A percentile compares a stretch with the other conserved stretches of the same genome.
These are phyloP conservation scores for Holacanthella duospinosa DNA, from an alignment of 2,888 invertebrate genomes.

Conservation along the genomic window DNA sequence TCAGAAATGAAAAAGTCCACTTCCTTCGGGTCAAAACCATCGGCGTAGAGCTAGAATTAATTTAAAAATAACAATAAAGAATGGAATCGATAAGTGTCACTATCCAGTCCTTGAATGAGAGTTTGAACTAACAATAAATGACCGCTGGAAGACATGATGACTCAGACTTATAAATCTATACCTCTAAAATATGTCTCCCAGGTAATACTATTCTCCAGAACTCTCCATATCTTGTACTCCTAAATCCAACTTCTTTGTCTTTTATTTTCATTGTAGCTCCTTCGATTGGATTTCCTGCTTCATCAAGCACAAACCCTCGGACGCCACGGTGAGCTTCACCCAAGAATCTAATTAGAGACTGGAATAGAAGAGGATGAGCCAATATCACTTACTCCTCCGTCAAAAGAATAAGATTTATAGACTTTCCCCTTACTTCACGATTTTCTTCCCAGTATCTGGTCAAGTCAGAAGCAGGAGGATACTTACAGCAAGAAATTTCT, in stretches of 20 bases:
- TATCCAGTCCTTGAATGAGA: too few species aligned
- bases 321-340: constrained; percentile 81
- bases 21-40: constrained; percentile 71
- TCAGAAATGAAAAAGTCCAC: constrained; percentile 77
- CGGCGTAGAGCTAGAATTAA: constrained; percentile 62
- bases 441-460: constrained; percentile 81
- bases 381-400: not conserved
- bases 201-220: constrained; percentile 86
- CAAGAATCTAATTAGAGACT: constrained; percentile 71
- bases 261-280: constrained; percentile 67
- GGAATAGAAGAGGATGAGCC: constrained; percentile 29
- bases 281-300: constrained; percentile 66
- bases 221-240: constrained; percentile 81
- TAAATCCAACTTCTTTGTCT: constrained; percentile 71
- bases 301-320: constrained; percentile 67
- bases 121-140: too few species aligned
- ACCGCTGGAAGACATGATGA: not conserved
- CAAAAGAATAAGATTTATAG: not conserved
- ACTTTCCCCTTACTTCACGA: constrained; percentile 52
- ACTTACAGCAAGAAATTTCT: constrained; percentile 90
- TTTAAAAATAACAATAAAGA: not conserved
- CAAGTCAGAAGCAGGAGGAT: constrained; percentile 67
- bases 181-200: constrained; percentile 73
- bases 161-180: constrained; percentile 40
- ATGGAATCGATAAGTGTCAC: too few species aligned